Percentiles rank a stretch among this genome's conserved stretches.
Evolutionary conservation across 2,888 invertebrate genomes (phyloP).

Genomic region (Andrena camellia): DNA sequence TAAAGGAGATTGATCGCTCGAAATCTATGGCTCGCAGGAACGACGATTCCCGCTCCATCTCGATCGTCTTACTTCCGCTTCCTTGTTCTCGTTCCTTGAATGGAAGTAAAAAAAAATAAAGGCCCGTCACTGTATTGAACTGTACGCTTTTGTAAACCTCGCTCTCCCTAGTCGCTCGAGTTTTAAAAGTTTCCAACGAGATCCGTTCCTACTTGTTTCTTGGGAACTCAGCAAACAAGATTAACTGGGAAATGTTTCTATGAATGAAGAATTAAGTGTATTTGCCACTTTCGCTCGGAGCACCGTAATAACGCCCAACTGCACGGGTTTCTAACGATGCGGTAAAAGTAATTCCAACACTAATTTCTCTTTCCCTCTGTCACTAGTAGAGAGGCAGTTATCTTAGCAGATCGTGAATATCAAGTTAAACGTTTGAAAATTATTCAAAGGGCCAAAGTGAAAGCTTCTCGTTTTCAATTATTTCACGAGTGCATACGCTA

Average conservation of each 20-base stretch:
- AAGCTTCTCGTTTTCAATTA: too few relatives aligned
- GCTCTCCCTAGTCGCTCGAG: slow-evolving; percentile 1
- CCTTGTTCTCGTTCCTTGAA: neutral
- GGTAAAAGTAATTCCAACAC: too few relatives aligned
- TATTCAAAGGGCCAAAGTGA: too few relatives aligned
- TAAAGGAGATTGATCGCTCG: slow-evolving; percentile 44
- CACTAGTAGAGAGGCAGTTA: too few relatives aligned
- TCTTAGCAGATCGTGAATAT: too few relatives aligned
- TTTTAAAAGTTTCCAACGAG: neutral
- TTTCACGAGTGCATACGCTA: too few relatives aligned
- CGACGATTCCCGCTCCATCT: slow-evolving; percentile 7
- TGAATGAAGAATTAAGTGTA: neutral
- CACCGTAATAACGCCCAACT: neutral
- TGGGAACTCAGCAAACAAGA: neutral
- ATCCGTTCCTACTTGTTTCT: neutral
- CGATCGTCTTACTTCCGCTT: slow-evolving; percentile 13
- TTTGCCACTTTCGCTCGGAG: neutral
- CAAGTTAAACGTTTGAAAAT: too few relatives aligned
- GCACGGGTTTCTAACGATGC: too few relatives aligned
- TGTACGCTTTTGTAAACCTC: slow-evolving; percentile 1
- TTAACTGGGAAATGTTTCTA: slow-evolving; percentile 14
- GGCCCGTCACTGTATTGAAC: neutral
- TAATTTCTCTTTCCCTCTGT: too few relatives aligned
- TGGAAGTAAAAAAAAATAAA: neutral
- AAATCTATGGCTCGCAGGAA: slow-evolving; percentile 20